A percentile compares a stretch with the other conserved stretches of the same genome.
Evolutionary conservation across 2,888 invertebrate species (phyloP).

Genomic region (Brachypterus glaber): DNA sequence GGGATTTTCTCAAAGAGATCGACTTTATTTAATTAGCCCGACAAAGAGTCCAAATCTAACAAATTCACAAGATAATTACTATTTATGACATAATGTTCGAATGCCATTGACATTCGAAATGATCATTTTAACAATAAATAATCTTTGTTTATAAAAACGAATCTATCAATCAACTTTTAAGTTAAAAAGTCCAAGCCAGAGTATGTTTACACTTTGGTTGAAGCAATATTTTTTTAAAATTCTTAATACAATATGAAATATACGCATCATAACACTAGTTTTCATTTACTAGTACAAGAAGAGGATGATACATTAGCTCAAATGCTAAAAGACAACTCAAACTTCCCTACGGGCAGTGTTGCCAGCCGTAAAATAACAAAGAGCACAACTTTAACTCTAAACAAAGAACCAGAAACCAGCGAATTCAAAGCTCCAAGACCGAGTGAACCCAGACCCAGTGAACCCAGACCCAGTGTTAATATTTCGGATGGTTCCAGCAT

Average conservation of each 20-base stretch:
- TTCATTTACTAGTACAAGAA: conserved; percentile 13
- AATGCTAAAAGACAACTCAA: conserved; percentile 21
- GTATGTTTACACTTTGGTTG: too few relatives aligned
- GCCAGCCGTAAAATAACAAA: neutral
- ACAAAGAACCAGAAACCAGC: neutral
- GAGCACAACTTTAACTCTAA: neutral
- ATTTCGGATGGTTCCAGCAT: neutral
- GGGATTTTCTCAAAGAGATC: too few relatives aligned
- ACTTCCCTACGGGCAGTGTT: conserved; percentile 6
- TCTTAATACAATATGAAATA: too few relatives aligned
- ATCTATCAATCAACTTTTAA: too few relatives aligned
- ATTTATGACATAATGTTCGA: too few relatives aligned
- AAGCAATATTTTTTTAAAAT: neutral
- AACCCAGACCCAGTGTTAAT: neutral
- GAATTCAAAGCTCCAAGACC: neutral
- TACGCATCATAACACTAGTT: too few relatives aligned
- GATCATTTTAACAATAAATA: too few relatives aligned
- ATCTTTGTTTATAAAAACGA: too few relatives aligned
- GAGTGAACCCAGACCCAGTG: neutral
- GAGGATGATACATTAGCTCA: conserved; percentile 32
- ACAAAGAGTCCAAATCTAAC: too few relatives aligned
- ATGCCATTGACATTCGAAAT: too few relatives aligned
- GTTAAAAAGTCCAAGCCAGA: conserved; percentile 3
- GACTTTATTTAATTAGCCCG: too few relatives aligned
- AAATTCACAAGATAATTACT: too few relatives aligned